Evolutionary conservation across 2,113 vertebrate genomes (phyloP), one percentile per base, ranked within the genome.

Genomic region (Sphyrna mokarran): DNA sequence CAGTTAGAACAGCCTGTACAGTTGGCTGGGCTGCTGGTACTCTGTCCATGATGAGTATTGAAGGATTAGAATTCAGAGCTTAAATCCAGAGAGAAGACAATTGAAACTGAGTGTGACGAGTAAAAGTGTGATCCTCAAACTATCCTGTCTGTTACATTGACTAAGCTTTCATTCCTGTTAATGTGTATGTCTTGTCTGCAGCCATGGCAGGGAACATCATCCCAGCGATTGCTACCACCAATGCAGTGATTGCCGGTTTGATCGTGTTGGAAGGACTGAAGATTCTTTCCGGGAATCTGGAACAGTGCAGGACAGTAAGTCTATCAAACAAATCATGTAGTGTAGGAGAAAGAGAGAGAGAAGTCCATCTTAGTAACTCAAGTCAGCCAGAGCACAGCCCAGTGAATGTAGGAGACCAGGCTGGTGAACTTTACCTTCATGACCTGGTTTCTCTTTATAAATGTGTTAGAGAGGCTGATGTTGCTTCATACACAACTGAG

Each of bases 181-280:
- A 61, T 61, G 58, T 90, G 37, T 18, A 7, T 95, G 10, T 80
- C 70, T 95, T 96, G 96, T 61, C 90, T 96, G n/a, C 96, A 99
- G 99, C 99, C 94, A 99, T 99, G 99, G 99, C 99, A 18, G 99
- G 99, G 26, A 99, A 99, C 97, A 99, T 99, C 96, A 99, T 99
- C 96, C 99, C 99, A 95, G 99, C 99, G 69, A 99, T 99, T 48
- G 99, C 99, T 43, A 99, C 99, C n/a, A 99, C 99, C 96, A 99
- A 99, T 78, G 99, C 99, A 0, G 97, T 99, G 80, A 99, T 99
- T 68, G 99, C 99, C 48, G 99, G 99, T 9, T 98, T 99, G 96
- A 99, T 99, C 43, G 99, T 99, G 69, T 97, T 99, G 96, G 98
- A 99, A 96, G 98, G 98, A 0, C 97, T 99, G 96, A 99, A 99